Evolutionary conservation across 2,888 invertebrate genomes (phyloP).

Genomic region (Epicampocera succincta): DNA sequence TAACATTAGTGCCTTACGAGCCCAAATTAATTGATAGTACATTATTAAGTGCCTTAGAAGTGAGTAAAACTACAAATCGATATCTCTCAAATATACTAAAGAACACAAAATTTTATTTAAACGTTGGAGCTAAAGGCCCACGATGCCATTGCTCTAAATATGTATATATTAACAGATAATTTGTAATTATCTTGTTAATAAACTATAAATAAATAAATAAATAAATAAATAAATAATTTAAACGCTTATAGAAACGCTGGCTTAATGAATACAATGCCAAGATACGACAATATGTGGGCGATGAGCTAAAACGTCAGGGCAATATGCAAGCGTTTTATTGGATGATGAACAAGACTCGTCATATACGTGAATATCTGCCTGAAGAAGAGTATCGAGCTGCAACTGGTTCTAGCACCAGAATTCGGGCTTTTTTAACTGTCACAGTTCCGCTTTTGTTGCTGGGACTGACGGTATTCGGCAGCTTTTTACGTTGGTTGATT

Average conservation of each 20-base stretch:
- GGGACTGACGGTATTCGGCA: conserved; percentile 68
- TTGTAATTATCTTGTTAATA: too few relatives aligned
- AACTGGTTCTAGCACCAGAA: conserved; percentile 70
- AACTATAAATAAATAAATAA: too few relatives aligned
- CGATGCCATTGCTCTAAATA: too few relatives aligned
- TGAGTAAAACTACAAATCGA: conserved; percentile 79
- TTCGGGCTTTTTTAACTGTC: conserved; percentile 62
- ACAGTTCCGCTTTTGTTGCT: conserved; percentile 68
- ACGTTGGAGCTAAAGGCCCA: too few relatives aligned
- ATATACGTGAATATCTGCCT: conserved; percentile 84
- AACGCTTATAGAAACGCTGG: conserved; percentile 86
- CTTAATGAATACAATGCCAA: conserved; percentile 90
- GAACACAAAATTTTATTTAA: too few relatives aligned
- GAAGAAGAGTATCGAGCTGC: conserved; percentile 80
- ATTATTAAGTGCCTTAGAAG: conserved; percentile 90
- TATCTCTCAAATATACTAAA: too few relatives aligned
- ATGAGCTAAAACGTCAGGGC: conserved; percentile 87
- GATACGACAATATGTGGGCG: conserved; percentile 88
- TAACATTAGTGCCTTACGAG: conserved; percentile 94
- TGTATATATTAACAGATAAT: too few relatives aligned
- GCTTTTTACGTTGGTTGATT: conserved; percentile 70
- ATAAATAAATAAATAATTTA: too few relatives aligned
- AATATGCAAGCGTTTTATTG: conserved; percentile 89
- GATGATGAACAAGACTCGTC: conserved; percentile 91
- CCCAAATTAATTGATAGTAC: conserved; percentile 90